Evolutionary conservation across 1,140 invertebrate genomes (phyloP), one percentile per base, ranked within the genome.

Genomic region (Pogonomyrmex californicus): DNA sequence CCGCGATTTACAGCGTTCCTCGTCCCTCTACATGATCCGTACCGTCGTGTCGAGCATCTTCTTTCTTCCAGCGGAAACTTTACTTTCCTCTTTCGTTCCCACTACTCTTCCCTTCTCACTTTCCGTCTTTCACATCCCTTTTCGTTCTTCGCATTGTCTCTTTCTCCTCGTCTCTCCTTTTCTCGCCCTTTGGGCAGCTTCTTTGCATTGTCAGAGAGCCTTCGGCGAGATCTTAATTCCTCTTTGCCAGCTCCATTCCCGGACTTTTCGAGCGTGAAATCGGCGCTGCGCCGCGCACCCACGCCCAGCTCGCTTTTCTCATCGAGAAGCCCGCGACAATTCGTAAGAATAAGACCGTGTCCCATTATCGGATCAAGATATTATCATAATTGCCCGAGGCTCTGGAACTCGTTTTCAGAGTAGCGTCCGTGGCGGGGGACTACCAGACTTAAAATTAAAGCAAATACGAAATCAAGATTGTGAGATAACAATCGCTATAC

Each of bases 351-450:
- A 90, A 90, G 89, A 90, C 78, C 88, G 89, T 85, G 89, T 89
- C 88, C 88, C 89, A 91, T 91, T 91, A 90, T 91, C 89, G 90
- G 90, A 91, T 91, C 90, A 90, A 90, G 90, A 88, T 90, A 91
- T 91, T 91, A 91, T 91, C 90, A 88, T 91, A 91, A 91, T 91
- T 91, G 90, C 89, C 85, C 38, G 58, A 60, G 77, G 73, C 75
- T 87, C 66, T 90, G 62, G 77, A 23, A 23, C 23, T 36, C 63
- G 70, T 71, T 85, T 58, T 81, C 83, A 10, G 60, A 68, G 68
- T 10, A n/a, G 23, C 68, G 56, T 47, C 30, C 36, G 65, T 56
- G 65, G 65, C 49, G 65, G 41, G 68, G 66, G 33, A 85, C 44
- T n/a, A 33, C 47, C 12, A 41, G 89, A 62, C 41, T 89, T 87